These are phyloP conservation scores for Nyctereutes procyonoides DNA, from an alignment of 2,113 vertebrate genomes.

Conservation along the genomic window DNA sequence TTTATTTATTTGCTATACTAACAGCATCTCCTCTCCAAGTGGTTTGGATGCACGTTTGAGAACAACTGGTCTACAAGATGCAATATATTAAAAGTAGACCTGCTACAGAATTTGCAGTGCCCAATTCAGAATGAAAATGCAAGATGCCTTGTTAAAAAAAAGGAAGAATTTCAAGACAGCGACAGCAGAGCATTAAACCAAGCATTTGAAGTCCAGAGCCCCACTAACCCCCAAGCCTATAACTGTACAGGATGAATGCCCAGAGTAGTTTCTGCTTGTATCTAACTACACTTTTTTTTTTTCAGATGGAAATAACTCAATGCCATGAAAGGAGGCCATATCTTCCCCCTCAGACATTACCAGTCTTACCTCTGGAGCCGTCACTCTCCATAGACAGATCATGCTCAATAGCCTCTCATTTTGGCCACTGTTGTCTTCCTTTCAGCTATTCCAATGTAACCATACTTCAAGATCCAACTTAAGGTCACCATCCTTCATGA, in stretches of 20 bases:
- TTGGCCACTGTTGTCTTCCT: neutral
- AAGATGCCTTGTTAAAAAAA: neutral
- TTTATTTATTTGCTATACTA: neutral
- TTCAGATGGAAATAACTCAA: neutral
- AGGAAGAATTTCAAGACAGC: slow-evolving; percentile 33
- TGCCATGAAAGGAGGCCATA: neutral
- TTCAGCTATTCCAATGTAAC: neutral
- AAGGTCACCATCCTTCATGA: neutral
- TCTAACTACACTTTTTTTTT: neutral
- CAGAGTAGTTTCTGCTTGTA: neutral
- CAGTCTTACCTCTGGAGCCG: neutral
- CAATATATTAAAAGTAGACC: neutral
- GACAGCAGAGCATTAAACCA: neutral
- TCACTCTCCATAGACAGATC: neutral
- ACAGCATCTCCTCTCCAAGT: neutral
- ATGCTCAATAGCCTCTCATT: neutral
- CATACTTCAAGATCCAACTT: neutral
- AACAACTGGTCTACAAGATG: neutral
- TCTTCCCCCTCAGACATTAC: neutral
- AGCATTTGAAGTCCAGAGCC: neutral
- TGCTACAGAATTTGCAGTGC: neutral
- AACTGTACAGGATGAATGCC: neutral
- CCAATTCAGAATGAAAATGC: neutral
- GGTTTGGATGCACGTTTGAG: neutral
- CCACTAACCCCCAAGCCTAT: neutral